These are phyloP conservation scores for Tenebrio molitor DNA, from an alignment of 1,140 invertebrate species.

Conservation along the genomic window DNA sequence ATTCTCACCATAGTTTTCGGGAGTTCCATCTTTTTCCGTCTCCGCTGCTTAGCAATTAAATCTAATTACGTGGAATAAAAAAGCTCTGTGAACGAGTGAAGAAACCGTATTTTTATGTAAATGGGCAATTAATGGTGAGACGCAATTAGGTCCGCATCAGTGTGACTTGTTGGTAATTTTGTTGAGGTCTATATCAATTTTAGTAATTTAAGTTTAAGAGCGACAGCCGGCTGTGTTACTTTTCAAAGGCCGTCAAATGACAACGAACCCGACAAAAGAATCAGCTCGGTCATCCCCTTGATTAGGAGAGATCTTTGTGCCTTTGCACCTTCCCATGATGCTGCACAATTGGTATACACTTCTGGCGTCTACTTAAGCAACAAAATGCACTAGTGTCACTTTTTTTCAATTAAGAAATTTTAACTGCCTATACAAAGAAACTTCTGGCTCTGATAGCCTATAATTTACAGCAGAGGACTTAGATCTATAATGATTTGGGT, in stretches of 20 bases:
- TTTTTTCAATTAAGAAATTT: slow-evolving; percentile 45
- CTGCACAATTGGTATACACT: slow-evolving; percentile 44
- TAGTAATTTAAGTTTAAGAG: slow-evolving; percentile 50
- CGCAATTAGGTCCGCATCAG: slow-evolving; percentile 15
- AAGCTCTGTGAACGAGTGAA: not conserved
- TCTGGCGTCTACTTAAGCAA: slow-evolving; percentile 44
- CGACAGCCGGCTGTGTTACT: slow-evolving; percentile 49
- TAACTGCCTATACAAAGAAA: slow-evolving; percentile 14
- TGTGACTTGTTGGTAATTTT: slow-evolving; percentile 27
- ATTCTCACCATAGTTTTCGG: not conserved
- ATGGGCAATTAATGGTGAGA: slow-evolving; percentile 9
- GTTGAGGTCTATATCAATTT: slow-evolving; percentile 47
- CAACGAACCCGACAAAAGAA: slow-evolving; percentile 52
- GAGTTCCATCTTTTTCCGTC: not conserved
- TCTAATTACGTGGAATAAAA: slow-evolving; percentile 4
- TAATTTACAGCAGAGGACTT: slow-evolving; percentile 22
- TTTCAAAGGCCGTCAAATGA: slow-evolving; percentile 54
- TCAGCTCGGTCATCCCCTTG: slow-evolving; percentile 53
- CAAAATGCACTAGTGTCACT: slow-evolving; percentile 44
- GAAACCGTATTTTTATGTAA: slow-evolving; percentile 15
- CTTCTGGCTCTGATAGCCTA: slow-evolving; percentile 11
- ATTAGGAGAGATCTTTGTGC: slow-evolving; percentile 51
- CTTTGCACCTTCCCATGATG: slow-evolving; percentile 49
- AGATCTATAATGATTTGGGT: not conserved
- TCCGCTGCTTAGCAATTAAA: not conserved